A percentile compares a stretch with the other conserved stretches of the same genome.
phyloP scores from a whole-genome alignment of 1,140 invertebrate genomes.

The Eriocheir sinensis region DNA sequence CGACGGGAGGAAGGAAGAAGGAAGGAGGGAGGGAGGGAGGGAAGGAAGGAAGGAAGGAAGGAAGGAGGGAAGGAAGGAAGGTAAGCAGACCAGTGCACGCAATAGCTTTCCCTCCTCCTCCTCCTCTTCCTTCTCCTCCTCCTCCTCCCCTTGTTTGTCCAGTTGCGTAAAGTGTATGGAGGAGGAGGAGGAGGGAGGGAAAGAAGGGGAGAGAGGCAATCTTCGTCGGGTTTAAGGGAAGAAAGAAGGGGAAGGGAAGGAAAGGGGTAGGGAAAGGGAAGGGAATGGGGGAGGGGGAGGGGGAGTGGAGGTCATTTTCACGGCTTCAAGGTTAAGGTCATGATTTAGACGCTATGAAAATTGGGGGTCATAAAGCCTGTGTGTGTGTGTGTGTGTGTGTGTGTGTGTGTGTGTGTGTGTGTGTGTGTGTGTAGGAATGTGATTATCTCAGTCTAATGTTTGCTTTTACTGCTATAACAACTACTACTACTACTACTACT shows the following conservation, averaged over 20 bases:
- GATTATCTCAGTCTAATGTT: not conserved
- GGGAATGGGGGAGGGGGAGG: not conserved
- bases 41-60: too few species aligned
- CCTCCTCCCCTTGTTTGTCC: not conserved
- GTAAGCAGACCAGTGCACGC: too few species aligned
- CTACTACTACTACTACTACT: not conserved
- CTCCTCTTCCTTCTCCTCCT: too few species aligned
- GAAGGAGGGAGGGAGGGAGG: not conserved
- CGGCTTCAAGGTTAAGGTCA: not conserved
- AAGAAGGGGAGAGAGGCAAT: too few species aligned
- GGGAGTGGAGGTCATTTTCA: not conserved
- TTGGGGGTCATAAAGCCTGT: not conserved
- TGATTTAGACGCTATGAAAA: not conserved
- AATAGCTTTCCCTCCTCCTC: not conserved
- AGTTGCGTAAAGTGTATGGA: not conserved
- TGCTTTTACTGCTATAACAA: not conserved
- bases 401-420: slow-evolving; percentile 4
- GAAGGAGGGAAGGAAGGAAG: too few species aligned
- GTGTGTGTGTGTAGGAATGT: not conserved
- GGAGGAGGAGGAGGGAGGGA: too few species aligned
- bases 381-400: slow-evolving; percentile 4
- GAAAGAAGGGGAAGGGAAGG: not conserved
- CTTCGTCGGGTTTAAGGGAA: too few species aligned
- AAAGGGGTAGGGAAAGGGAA: not conserved
- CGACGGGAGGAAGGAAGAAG: too few species aligned